Evolutionary conservation across 2,113 vertebrate species (phyloP).

Genomic region (Eptatretus burgeri): DNA sequence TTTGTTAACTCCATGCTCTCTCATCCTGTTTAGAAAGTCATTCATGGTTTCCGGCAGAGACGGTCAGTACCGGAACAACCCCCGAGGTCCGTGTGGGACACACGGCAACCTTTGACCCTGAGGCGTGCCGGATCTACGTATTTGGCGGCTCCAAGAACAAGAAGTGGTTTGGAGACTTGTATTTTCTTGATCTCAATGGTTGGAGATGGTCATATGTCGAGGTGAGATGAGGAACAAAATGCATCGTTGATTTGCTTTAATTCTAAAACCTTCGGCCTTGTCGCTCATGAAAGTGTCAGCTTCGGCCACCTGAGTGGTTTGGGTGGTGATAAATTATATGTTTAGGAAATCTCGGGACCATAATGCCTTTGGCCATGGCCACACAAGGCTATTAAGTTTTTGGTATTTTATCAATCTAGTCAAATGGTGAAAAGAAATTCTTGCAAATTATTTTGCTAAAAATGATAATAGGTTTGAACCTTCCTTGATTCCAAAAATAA

Average conservation of each 20-base stretch:
- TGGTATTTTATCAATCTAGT: too few relatives aligned
- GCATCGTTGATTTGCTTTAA: too few relatives aligned
- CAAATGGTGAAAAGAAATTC: too few relatives aligned
- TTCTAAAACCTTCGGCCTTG: too few relatives aligned
- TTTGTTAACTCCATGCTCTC: conserved; percentile 5
- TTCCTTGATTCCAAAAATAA: background rate
- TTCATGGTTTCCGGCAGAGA: conserved; percentile 39
- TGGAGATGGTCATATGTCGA: conserved; percentile 42
- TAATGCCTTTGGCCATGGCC: too few relatives aligned
- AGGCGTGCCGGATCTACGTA: conserved; percentile 33
- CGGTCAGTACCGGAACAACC: conserved; percentile 14
- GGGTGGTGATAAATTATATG: too few relatives aligned
- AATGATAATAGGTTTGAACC: background rate
- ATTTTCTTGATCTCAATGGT: conserved; percentile 33
- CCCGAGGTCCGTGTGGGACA: conserved; percentile 24
- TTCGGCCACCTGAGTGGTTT: too few relatives aligned
- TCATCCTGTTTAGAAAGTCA: conserved; percentile 23
- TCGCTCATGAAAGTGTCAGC: too few relatives aligned
- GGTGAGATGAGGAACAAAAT: conserved; percentile 17
- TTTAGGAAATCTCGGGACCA: too few relatives aligned
- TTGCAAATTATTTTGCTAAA: background rate
- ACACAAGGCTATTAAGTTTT: too few relatives aligned
- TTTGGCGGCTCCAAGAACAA: conserved; percentile 35
- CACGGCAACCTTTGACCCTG: conserved; percentile 39
- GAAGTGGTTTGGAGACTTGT: conserved; percentile 20